phyloP scores from a whole-genome alignment of 1,140 invertebrate species.

The Monochamus saltuarius region DNA sequence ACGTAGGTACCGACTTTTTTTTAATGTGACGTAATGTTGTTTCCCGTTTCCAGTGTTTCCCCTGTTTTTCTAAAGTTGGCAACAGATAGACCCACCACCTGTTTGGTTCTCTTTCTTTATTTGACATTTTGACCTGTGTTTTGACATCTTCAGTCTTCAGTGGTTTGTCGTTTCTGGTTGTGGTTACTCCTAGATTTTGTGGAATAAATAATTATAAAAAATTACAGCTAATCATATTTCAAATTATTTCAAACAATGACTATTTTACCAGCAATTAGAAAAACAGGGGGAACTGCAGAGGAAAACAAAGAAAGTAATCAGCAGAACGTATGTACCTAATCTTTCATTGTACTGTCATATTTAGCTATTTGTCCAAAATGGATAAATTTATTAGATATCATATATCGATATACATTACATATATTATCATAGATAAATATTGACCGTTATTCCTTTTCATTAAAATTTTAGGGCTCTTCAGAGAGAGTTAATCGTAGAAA shows the following conservation, averaged over 20 bases:
- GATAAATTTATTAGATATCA: slow-evolving; percentile 19
- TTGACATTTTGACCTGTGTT: no score
- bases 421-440: slow-evolving; percentile 16
- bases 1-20: no score
- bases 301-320: slow-evolving; percentile 42
- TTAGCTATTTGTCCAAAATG: slow-evolving; percentile 21
- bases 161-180: slow-evolving; percentile 2
- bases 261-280: slow-evolving; percentile 47
- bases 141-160: slow-evolving; percentile 15
- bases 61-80: no score
- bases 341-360: slow-evolving; percentile 22
- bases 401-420: slow-evolving; percentile 22
- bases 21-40: no score
- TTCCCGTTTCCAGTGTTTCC: no score
- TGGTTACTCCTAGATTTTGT: no score
- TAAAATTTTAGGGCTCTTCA: slow-evolving; percentile 32
- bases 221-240: no score
- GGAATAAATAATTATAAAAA: no score
- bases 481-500: slow-evolving; percentile 42
- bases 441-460: slow-evolving; percentile 7
- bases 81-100: no score
- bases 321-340: slow-evolving; percentile 41
- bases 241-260: slow-evolving; percentile 38
- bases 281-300: slow-evolving; percentile 41
- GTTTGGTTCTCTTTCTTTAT: no score